A percentile compares a stretch with the other conserved stretches of the same genome.
These are phyloP conservation scores for Magallana nippona DNA, from an alignment of 2,888 invertebrate species.

Conservation along the genomic window DNA sequence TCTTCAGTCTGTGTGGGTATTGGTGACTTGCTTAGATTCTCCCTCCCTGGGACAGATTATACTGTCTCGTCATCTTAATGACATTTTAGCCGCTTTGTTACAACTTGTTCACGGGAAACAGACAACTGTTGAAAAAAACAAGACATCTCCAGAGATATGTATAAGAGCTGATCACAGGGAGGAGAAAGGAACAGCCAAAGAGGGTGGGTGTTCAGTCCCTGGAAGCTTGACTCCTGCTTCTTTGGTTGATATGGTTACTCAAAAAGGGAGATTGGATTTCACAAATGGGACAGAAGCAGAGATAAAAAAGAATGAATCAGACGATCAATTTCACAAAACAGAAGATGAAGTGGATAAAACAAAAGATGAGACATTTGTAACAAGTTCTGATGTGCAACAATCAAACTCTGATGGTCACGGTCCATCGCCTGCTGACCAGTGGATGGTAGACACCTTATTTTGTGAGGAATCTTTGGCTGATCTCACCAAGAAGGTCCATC, in stretches of 20 bases:
- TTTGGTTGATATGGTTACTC: slow-evolving; percentile 46
- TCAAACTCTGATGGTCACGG: neutral
- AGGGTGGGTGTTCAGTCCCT: neutral
- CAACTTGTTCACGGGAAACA: slow-evolving; percentile 85
- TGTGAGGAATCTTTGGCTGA: slow-evolving; percentile 79
- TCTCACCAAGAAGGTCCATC: slow-evolving; percentile 83
- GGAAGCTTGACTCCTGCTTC: slow-evolving; percentile 51
- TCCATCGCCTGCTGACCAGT: neutral
- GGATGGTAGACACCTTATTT: slow-evolving; percentile 48
- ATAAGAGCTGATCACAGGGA: neutral
- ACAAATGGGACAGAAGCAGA: neutral
- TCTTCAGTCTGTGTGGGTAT: slow-evolving; percentile 58
- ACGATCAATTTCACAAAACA: neutral
- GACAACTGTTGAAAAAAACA: neutral
- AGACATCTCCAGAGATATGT: neutral
- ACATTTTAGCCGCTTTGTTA: slow-evolving; percentile 85
- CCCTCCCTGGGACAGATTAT: slow-evolving; percentile 82
- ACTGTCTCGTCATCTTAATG: slow-evolving; percentile 83
- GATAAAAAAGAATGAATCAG: neutral
- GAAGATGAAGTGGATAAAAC: neutral
- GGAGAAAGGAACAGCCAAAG: neutral
- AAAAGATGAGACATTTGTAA: neutral
- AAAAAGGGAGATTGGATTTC: neutral
- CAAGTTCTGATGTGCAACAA: neutral
- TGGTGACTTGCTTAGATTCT: slow-evolving; percentile 59